Conservation (phyloP, 1,140 invertebrate species). For the Drosophila willistoni region DNA sequence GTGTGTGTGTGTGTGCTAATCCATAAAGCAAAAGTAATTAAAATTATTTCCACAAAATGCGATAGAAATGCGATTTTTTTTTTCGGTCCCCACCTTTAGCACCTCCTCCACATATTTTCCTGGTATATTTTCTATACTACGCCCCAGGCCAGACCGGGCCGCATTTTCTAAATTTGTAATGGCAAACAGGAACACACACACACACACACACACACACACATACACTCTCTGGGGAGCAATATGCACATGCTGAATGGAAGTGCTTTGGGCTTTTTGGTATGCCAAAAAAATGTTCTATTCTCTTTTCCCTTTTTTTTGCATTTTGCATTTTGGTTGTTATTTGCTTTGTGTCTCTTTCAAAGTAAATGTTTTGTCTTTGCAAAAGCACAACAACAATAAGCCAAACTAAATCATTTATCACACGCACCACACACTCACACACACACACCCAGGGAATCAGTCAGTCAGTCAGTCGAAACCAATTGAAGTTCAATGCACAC, state of each 20-base stretch:
- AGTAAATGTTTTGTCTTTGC: conserved; percentile 31
- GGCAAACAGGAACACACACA: conserved; percentile 56
- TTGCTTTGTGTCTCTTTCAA: neutral
- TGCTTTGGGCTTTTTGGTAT: conserved; percentile 55
- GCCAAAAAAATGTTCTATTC: conserved; percentile 40
- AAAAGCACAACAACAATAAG: conserved; percentile 26
- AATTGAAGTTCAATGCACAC: conserved; percentile 82
- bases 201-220: too few relatives aligned
- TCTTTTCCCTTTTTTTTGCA: conserved; percentile 21
- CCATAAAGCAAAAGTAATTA: conserved; percentile 79
- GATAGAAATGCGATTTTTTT: conserved; percentile 42
- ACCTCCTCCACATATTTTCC: conserved; percentile 16
- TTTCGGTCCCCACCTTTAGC: conserved; percentile 32
- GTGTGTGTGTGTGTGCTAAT: conserved; percentile 51
- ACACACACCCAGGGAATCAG: conserved; percentile 20
- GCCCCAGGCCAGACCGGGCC: conserved; percentile 50
- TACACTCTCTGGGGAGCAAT: conserved; percentile 23
- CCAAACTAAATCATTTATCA: conserved; percentile 65
- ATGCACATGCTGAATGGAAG: conserved; percentile 58
- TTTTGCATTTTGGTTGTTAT: conserved; percentile 32
- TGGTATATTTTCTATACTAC: conserved; percentile 14
- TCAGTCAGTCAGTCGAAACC: conserved; percentile 26
- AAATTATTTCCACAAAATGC: conserved; percentile 72
- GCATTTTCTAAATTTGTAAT: conserved; percentile 82
- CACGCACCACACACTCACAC: neutral